Evolutionary conservation across 2,797 vertebrate species (phyloP).

Genomic region (Pseudomugil tenellus): DNA sequence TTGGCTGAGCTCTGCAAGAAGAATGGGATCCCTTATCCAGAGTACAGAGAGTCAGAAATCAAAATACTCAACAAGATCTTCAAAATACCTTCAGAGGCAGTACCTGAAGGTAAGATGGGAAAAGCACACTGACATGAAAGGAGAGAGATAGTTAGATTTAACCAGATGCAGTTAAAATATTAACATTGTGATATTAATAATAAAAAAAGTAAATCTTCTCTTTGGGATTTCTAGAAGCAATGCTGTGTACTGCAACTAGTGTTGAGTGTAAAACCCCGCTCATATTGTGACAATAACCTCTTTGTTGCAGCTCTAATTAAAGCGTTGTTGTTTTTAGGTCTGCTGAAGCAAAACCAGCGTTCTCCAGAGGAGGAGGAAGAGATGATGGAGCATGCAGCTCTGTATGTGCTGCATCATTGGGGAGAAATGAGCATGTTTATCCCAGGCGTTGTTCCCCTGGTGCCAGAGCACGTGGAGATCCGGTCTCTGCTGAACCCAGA

Average conservation of each 20-base stretch:
- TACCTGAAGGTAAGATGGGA: constrained; percentile 84
- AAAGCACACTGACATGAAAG: background rate
- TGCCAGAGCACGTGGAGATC: constrained; percentile 92
- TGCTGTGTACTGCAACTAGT: background rate
- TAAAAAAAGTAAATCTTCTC: background rate
- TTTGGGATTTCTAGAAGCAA: background rate
- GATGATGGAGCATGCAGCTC: constrained; percentile 88
- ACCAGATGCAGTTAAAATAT: background rate
- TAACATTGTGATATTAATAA: background rate
- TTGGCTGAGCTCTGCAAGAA: constrained; percentile 90
- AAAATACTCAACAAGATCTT: constrained; percentile 96
- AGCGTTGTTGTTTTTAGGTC: constrained; percentile 64
- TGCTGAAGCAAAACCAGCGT: constrained; percentile 79
- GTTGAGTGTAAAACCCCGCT: background rate
- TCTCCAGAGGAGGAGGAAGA: constrained; percentile 74
- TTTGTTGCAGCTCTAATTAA: constrained; percentile 12
- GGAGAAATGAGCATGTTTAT: constrained; percentile 89
- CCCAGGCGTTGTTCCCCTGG: constrained; percentile 83
- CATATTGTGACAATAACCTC: background rate
- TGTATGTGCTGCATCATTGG: constrained; percentile 90
- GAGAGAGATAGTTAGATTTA: background rate
- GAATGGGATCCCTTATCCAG: constrained; percentile 84
- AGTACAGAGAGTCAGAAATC: constrained; percentile 87
- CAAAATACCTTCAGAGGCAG: constrained; percentile 86
- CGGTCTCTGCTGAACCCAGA: constrained; percentile 84